Evolutionary conservation across 2,113 vertebrate species (phyloP), one percentile per base, ranked within the genome.

Genomic region (Isichthys henryi): DNA sequence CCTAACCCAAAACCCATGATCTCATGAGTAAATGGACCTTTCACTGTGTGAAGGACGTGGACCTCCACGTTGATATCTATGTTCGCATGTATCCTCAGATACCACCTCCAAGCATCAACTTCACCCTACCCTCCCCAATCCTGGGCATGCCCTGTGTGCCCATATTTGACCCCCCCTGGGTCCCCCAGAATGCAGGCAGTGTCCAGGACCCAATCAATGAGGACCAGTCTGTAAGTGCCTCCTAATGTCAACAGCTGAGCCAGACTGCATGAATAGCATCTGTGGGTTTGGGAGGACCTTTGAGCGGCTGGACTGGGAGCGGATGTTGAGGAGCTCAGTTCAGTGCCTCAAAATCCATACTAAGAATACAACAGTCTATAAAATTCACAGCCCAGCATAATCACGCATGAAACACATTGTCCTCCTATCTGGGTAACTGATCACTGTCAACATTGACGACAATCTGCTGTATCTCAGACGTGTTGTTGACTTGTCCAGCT

Each of bases 141-240:
- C 96, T 99, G 93, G 98, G 98, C 49, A 99, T 99, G 98, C 98
- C 98, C 2, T 99, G 98, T 23, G 97, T 99, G 46, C 98, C 98
- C 2, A 99, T 99, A 96, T 99, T 99, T 92, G 98, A 99, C 92
- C 98, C 98, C 0, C 98, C 98, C 0, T 99, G 98, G 98, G 98
- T 99, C 70, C 98, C 98, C n/a, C 96, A 99, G 94, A 99, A 97
- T 93, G 97, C 97, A 0, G 98, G 98, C 80, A 99, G 97, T 2
- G 98, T 99, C 84, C 98, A 99, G 89, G 98, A 99, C 91, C 97
- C 98, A 1, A 99, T 99, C 93, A 99, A 96, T 77, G 98, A 99
- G 94, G 98, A 99, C 93, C 98, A 99, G 92, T 99, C 97, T 91
- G 98, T 99, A 96, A 97, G 98, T 97, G 82, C 53, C 49, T 39